These are phyloP conservation scores for Trogon surrucura DNA, from an alignment of 2,113 vertebrate genomes.

Conservation along the genomic window DNA sequence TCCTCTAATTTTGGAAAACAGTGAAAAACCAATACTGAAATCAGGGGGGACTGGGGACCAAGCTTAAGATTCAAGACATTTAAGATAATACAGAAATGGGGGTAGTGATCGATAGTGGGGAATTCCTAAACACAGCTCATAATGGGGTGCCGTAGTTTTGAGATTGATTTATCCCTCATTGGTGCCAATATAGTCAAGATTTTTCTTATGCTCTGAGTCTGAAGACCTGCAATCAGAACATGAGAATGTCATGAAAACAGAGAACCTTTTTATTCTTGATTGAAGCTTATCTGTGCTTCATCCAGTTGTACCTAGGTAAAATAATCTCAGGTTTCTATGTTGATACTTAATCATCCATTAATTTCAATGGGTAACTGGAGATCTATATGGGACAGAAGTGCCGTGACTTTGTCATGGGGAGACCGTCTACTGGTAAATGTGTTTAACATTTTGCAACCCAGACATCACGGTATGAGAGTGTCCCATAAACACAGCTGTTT, in stretches of 20 bases:
- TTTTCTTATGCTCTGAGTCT: background rate
- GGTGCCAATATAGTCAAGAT: background rate
- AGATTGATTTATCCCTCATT: background rate
- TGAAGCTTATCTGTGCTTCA: background rate
- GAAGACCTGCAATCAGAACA: background rate
- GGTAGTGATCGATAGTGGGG: too few relatives aligned
- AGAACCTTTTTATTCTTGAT: background rate
- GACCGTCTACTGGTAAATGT: background rate
- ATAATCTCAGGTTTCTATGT: background rate
- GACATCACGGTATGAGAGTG: background rate
- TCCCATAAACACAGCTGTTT: background rate
- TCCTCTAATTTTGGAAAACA: background rate
- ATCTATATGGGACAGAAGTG: background rate
- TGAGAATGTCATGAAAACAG: background rate
- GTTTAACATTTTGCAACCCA: background rate
- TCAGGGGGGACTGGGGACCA: background rate
- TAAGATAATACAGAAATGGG: background rate
- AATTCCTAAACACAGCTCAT: background rate
- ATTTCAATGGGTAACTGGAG: background rate
- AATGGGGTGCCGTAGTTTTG: background rate
- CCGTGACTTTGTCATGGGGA: background rate
- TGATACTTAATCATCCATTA: background rate
- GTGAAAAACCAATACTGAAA: background rate
- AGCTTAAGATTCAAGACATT: background rate
- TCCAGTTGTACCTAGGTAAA: background rate